Evolutionary conservation across 2,113 vertebrate genomes (phyloP), one percentile per base, ranked within the genome.

Genomic region (Eubucco bourcierii): DNA sequence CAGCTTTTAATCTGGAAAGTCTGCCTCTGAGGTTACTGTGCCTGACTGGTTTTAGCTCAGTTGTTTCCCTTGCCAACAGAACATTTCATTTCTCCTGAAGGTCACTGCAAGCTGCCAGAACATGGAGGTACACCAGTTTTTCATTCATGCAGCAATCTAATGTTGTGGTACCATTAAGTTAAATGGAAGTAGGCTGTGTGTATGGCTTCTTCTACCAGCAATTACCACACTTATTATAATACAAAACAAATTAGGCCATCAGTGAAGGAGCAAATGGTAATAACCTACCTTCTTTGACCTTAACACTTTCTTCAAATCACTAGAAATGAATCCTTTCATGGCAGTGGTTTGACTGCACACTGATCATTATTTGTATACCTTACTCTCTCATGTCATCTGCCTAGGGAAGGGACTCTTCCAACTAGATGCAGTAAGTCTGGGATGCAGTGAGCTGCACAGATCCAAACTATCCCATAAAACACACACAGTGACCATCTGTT

Each of bases 81-180:
- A 91, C 95, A 94, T 97, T 98, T 97, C 96, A 97, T 98, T 98
- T 96, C 97, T 98, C 91, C 96, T 97, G 97, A 98, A 98, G 98
- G 98, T 98, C 98, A 98, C 52, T 19, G 53, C 95, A 94, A 95
- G 94, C 96, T 97, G 95, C 93, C 94, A 96, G 94, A 85, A 77
- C 96, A 98, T 91, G 91, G 95, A 97, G 97, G 96, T 87, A 90
- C 87, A 95, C 88, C 88, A 94, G 95, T 88, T 94, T 97, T 97
- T 96, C 97, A 97, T 94, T 97, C 95, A 96, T 60, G 33, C 89
- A 91, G 91, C 97, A 96, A 66, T 94, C 71, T 94, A 94, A 92
- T 94, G 93, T 95, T 84, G 74, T 93, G 95, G 77, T 95, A 90
- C 94, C 94, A 98, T 97, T 96, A 97, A 95, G 95, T 97, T 92